Evolutionary conservation across 1,140 invertebrate genomes (phyloP).

Genomic region (Drosophila ananassae): DNA sequence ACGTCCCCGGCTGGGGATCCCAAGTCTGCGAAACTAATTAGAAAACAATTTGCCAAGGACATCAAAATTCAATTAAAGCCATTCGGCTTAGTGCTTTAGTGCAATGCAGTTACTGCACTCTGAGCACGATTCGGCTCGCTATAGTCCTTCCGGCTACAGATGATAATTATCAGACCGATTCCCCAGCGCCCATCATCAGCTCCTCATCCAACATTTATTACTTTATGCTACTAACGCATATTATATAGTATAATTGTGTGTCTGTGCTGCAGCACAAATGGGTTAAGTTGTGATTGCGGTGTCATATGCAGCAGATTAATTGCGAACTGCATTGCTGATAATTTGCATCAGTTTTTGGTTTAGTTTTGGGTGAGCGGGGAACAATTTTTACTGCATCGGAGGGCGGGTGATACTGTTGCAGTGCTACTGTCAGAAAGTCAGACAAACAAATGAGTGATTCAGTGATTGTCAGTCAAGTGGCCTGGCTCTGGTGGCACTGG

Average conservation of each 20-base stretch:
- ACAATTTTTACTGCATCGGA: constrained; percentile 6
- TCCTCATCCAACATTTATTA: constrained; percentile 17
- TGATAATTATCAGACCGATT: constrained; percentile 58
- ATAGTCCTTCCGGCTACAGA: constrained; percentile 61
- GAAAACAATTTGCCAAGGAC: constrained; percentile 81
- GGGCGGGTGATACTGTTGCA: background rate
- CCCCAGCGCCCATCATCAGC: constrained; percentile 9
- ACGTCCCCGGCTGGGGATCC: constrained; percentile 40
- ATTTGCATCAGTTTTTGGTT: constrained; percentile 56
- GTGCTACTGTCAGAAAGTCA: constrained; percentile 45
- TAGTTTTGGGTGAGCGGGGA: background rate
- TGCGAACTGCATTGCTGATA: constrained; percentile 78
- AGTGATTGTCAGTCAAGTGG: constrained; percentile 61
- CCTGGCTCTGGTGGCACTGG: constrained; percentile 14
- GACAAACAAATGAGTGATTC: constrained; percentile 59
- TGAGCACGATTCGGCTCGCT: background rate
- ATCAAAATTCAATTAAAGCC: constrained; percentile 82
- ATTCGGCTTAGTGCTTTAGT: constrained; percentile 80
- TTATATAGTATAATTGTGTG: constrained; percentile 16
- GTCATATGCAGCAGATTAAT: constrained; percentile 80
- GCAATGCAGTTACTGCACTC: constrained; percentile 53
- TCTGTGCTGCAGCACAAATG: constrained; percentile 42
- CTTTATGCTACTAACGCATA: background rate
- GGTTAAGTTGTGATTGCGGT: constrained; percentile 76
- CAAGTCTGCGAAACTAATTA: constrained; percentile 74